Percentiles rank a stretch among this genome's conserved stretches.
Conservation (phyloP, 2,888 invertebrate genomes). For the Chymomyza caudatula region DNA sequence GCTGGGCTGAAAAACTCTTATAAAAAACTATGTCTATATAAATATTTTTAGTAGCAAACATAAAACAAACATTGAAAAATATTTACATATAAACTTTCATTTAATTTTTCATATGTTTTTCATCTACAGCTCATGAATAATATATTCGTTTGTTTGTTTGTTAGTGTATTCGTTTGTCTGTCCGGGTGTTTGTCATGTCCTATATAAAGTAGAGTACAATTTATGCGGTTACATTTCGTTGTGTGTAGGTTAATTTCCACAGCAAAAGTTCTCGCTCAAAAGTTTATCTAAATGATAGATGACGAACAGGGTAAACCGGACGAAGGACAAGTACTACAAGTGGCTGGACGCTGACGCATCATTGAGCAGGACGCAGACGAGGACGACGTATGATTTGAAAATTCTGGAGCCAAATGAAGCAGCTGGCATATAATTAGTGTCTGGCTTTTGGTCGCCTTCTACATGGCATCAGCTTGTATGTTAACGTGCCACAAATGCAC, state of each 20-base stretch:
- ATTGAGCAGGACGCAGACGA: neutral
- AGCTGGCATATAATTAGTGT: slow-evolving; percentile 31
- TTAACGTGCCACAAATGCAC: neutral
- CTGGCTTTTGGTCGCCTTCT: slow-evolving; percentile 5
- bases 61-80: slow-evolving; percentile 53
- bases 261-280: neutral
- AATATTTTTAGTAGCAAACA: slow-evolving; percentile 26
- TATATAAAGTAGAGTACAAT: neutral
- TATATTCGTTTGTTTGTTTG: slow-evolving; percentile 22
- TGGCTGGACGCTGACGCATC: neutral
- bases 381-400: neutral
- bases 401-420: neutral
- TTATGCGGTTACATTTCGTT: neutral
- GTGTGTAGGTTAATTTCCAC: neutral
- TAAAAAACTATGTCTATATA: neutral
- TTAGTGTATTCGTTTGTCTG: slow-evolving; percentile 1
- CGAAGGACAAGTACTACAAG: neutral
- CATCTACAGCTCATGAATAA: slow-evolving; percentile 30
- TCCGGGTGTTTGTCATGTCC: neutral
- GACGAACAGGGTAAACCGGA: neutral
- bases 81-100: slow-evolving; percentile 48
- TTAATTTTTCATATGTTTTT: slow-evolving; percentile 33
- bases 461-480: neutral
- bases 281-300: neutral
- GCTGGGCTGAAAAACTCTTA: slow-evolving; percentile 35